These are phyloP conservation scores for Todiramphus chloris DNA, from an alignment of 2,113 vertebrate genomes.

Conservation along the genomic window DNA sequence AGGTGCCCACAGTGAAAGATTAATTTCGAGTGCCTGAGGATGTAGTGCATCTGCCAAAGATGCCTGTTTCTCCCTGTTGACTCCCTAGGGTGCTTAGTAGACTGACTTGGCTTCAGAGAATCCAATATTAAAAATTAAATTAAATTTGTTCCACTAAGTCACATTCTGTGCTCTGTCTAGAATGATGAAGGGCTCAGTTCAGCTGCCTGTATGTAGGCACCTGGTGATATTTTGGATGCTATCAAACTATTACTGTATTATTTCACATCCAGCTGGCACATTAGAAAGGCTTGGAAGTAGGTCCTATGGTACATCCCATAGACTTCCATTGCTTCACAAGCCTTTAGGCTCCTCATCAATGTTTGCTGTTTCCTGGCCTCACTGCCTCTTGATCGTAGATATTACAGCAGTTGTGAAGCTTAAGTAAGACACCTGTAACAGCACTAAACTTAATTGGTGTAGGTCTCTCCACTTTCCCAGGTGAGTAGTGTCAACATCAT, in stretches of 20 bases:
- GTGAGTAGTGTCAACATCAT: background rate
- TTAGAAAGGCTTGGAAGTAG: background rate
- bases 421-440: background rate
- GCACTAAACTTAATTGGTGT: background rate
- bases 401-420: background rate
- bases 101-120: background rate
- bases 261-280: background rate
- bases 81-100: background rate
- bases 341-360: background rate
- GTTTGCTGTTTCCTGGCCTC: background rate
- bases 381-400: rapidly evolving
- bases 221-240: background rate
- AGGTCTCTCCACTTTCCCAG: background rate
- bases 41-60: background rate
- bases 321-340: background rate
- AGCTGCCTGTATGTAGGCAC: background rate
- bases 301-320: background rate
- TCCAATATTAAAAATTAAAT: background rate
- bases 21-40: background rate
- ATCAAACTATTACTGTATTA: background rate
- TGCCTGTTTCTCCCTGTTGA: background rate
- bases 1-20: background rate
- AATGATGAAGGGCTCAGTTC: background rate
- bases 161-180: background rate
- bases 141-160: background rate